These are phyloP conservation scores for Eledone cirrhosa DNA, from an alignment of 2,888 invertebrate species.

Conservation along the genomic window DNA sequence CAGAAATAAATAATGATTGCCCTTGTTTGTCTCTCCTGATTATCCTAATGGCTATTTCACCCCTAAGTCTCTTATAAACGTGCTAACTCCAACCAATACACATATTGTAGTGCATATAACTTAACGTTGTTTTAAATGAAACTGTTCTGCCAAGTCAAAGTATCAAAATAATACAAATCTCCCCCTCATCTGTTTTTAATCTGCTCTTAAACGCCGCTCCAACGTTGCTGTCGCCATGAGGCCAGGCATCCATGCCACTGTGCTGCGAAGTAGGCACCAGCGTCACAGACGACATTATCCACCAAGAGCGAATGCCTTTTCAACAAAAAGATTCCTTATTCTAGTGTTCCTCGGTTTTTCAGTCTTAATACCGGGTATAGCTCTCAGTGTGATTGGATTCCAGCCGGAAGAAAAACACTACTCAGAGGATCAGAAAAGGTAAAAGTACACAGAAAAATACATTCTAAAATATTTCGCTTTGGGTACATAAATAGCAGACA, in stretches of 20 bases:
- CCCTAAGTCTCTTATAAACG: too few relatives aligned
- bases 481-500: too few relatives aligned
- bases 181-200: not conserved
- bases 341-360: conserved; percentile 18
- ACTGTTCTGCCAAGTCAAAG: not conserved
- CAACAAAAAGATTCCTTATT: conserved; percentile 26
- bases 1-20: too few relatives aligned
- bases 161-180: not conserved
- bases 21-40: too few relatives aligned
- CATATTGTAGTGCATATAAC: not conserved
- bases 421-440: conserved; percentile 20
- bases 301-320: conserved; percentile 26
- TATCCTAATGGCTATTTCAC: too few relatives aligned
- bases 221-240: conserved; percentile 4
- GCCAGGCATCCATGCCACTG: conserved; percentile 24
- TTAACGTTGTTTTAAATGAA: too few relatives aligned
- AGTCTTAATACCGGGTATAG: conserved; percentile 24
- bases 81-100: too few relatives aligned
- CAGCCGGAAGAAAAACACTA: conserved; percentile 14
- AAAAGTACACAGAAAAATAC: not conserved
- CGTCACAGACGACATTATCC: conserved; percentile 13
- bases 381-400: conserved; percentile 26
- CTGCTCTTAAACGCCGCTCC: not conserved
- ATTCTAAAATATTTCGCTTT: too few relatives aligned
- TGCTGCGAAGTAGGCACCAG: conserved; percentile 24